A percentile compares a stretch with the other conserved stretches of the same genome.
phyloP scores from a whole-genome alignment of 2,797 vertebrate species.

The Syngnathus acus region DNA sequence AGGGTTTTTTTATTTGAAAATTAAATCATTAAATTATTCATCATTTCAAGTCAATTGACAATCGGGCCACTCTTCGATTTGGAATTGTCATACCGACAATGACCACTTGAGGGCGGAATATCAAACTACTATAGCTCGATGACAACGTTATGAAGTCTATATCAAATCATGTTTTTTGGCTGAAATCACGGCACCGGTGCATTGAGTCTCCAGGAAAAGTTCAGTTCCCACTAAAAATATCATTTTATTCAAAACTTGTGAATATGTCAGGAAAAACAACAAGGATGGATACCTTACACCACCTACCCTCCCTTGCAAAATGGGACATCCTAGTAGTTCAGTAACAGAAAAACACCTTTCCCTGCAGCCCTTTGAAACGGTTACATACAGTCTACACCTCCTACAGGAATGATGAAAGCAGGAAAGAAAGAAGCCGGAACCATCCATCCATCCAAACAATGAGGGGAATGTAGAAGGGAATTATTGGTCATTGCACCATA shows the following conservation, averaged over 20 bases:
- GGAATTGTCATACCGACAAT: background rate
- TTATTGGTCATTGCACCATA: constrained; percentile 39
- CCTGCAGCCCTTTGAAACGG: background rate
- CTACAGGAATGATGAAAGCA: background rate
- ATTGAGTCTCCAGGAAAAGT: background rate
- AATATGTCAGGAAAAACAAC: background rate
- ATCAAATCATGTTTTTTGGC: background rate
- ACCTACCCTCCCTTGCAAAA: background rate
- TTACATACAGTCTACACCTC: background rate
- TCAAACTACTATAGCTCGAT: background rate
- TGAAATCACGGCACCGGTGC: background rate
- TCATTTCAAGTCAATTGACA: background rate
- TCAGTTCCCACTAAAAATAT: background rate
- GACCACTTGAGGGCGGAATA: background rate
- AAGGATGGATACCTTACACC: background rate
- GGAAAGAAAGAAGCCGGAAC: background rate
- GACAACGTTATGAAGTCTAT: background rate
- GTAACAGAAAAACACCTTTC: background rate
- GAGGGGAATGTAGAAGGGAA: constrained; percentile 5
- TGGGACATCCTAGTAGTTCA: no score
- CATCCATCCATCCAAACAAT: background rate
- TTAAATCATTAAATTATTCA: background rate
- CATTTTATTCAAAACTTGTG: background rate
- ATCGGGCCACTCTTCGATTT: background rate
- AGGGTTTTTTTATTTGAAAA: background rate